These are phyloP conservation scores for Spinus olivaceus DNA, from an alignment of 2,797 vertebrate genomes.

Conservation along the genomic window DNA sequence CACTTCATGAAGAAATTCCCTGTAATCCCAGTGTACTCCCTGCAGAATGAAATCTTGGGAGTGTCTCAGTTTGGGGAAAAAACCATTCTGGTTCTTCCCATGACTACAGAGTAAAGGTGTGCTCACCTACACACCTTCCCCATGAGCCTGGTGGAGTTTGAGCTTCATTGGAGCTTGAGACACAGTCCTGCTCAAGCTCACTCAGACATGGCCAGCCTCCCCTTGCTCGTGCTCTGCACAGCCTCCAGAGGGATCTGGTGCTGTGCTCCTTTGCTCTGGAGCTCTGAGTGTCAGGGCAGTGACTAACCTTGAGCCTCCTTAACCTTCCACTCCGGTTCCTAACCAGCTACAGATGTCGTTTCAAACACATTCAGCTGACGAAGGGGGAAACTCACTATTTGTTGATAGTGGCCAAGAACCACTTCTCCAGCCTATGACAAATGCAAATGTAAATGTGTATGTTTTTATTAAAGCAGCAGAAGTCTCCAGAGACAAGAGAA, in stretches of 20 bases:
- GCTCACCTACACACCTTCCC: not conserved
- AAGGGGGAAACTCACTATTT: not conserved
- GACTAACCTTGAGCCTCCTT: not conserved
- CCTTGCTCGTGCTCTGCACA: not conserved
- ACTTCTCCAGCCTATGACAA: not conserved
- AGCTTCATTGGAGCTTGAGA: not conserved
- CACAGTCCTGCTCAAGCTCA: not conserved
- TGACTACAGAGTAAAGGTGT: not conserved
- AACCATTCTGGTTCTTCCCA: not conserved
- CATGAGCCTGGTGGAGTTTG: not conserved
- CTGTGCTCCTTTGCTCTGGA: not conserved
- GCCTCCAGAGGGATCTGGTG: not conserved
- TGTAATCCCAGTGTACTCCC: not conserved
- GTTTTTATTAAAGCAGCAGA: not conserved
- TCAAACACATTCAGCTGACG: not conserved
- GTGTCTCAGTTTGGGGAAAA: not conserved
- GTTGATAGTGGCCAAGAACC: constrained; percentile 9
- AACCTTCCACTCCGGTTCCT: not conserved
- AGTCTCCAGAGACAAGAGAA: not conserved
- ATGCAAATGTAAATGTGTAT: not conserved
- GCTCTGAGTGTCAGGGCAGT: not conserved
- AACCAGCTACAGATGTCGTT: not conserved
- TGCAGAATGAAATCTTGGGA: not conserved
- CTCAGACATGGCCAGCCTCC: not conserved
- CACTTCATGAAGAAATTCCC: not conserved